phyloP scores from a whole-genome alignment of 2,888 invertebrate genomes.

The Nineta flava region DNA sequence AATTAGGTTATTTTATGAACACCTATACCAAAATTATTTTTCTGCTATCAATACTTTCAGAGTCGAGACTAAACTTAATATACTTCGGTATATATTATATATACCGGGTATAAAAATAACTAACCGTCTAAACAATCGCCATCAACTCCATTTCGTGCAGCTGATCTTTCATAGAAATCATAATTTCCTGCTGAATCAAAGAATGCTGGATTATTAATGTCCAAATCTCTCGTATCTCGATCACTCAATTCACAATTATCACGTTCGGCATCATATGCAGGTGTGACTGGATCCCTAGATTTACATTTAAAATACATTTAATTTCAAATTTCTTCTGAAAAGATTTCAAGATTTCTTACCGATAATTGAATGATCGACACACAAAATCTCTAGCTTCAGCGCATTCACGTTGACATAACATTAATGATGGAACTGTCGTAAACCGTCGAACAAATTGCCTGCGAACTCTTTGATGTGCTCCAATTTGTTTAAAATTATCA shows the following conservation, averaged over 20 bases:
- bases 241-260: conserved; percentile 87
- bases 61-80: too few species aligned
- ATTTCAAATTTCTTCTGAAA: conserved; percentile 2
- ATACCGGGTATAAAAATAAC: conserved; percentile 7
- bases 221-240: conserved; percentile 66
- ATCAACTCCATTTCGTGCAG: conserved; percentile 51
- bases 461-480: conserved; percentile 59
- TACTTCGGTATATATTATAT: conserved; percentile 1
- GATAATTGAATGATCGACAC: conserved; percentile 76
- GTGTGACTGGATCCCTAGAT: conserved; percentile 14
- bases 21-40: too few species aligned
- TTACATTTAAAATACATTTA: background rate
- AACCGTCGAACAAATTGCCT: conserved; percentile 61
- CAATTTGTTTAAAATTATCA: conserved; percentile 70
- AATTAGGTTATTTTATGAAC: too few species aligned
- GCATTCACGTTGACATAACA: conserved; percentile 74
- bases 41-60: too few species aligned
- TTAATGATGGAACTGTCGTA: conserved; percentile 54
- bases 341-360: conserved; percentile 28
- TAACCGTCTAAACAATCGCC: conserved; percentile 75
- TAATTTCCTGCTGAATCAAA: conserved; percentile 73
- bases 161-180: conserved; percentile 69
- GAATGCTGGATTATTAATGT: conserved; percentile 68
- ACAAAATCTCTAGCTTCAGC: conserved; percentile 66
- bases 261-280: conserved; percentile 39